Base-by-base conservation (phyloP, 2,113 vertebrate species). In the Nycticebus coucang region DNA sequence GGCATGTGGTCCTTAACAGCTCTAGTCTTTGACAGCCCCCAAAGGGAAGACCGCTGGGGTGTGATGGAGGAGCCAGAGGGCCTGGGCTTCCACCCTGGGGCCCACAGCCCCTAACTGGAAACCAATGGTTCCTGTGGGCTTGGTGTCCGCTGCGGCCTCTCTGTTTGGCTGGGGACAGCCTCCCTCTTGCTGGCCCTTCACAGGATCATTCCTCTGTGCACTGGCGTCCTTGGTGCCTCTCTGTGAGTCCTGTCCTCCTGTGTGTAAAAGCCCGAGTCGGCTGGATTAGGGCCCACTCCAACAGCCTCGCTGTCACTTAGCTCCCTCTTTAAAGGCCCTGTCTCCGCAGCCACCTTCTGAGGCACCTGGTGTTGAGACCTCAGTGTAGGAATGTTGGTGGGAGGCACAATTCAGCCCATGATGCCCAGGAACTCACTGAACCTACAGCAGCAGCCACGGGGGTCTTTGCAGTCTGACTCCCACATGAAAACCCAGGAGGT, bases 391-490 rank as follows among this genome's bases (percentile, higher is more conserved):
- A 7, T 37, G 28, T 37, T 11, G 37, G 45, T 5, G 21, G 64
- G 28, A 55, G 26, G 8, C 10, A 7, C 17, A 88, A 2, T 35
- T 21, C n/a, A 50, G 66, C 4, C 69, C 33, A 0, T 18, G 1
- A 18, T 6, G 33, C 45, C 50, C 7, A 22, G 35, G 55, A 53
- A 1, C 64, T 82, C 53, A 2, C 6, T 2, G 30, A 66, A 64
- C 41, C 55, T 53, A 41, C 11, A 0, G 0, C 8, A 33, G 57
- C 33, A 12, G 15, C 12, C 26, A 1, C 0, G 0, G 0, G 2
- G 22, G n/a, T 26, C 64, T 30, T 50, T 5, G n/a, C 13, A 2
- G 0, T 68, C 22, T 4, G 0, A 37, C 45, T 37, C 68, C 37
- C 0, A 5, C 28, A 10, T 22, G 10, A 35, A 19, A 30, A 21